A percentile compares a stretch with the other conserved stretches of the same genome.
phyloP scores from a whole-genome alignment of 1,140 invertebrate species.

The Gyrodactylus bullatarudis region DNA sequence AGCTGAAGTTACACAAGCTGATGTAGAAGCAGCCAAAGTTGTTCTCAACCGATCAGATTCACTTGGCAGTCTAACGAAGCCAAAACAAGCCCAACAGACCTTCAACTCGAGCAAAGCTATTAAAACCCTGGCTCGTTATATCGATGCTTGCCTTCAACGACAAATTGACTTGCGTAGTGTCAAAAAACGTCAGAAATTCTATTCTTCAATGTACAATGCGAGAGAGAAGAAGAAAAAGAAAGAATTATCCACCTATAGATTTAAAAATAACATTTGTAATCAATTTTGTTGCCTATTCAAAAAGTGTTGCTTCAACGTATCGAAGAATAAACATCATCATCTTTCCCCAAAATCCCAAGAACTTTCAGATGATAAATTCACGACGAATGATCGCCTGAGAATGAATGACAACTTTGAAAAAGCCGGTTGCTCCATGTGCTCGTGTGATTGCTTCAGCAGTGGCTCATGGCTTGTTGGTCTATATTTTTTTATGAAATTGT shows the following conservation, averaged over 20 bases:
- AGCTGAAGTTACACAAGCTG: background rate
- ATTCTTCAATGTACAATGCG: background rate
- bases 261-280: background rate
- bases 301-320: background rate
- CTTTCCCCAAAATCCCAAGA: background rate
- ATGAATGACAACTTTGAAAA: background rate
- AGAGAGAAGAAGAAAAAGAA: background rate
- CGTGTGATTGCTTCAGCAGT: background rate
- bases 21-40: background rate
- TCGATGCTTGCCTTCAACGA: background rate
- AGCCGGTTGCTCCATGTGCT: background rate
- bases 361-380: background rate
- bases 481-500: slow-evolving; percentile 22
- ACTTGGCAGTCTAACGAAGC: background rate
- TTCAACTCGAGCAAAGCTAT: background rate
- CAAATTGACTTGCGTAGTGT: background rate
- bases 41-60: background rate
- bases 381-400: background rate
- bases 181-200: background rate
- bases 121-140: background rate
- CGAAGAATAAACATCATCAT: background rate
- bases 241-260: background rate
- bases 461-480: slow-evolving; percentile 10
- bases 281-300: background rate
- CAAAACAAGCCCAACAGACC: background rate